Conservation (phyloP, 2,113 vertebrate genomes). For the Pluvialis apricaria region DNA sequence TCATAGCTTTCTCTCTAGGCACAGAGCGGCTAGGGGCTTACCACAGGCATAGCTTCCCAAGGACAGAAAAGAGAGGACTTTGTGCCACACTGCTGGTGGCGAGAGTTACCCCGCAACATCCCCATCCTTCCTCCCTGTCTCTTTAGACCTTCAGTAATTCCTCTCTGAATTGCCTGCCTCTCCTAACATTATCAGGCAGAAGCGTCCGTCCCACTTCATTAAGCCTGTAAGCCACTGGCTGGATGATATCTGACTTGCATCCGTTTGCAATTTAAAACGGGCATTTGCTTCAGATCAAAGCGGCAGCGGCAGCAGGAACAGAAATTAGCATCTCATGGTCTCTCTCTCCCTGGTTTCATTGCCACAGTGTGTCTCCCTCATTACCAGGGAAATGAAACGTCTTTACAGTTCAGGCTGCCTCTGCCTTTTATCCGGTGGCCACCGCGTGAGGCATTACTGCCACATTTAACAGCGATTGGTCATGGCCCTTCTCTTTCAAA, state of each 20-base stretch:
- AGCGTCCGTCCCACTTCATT: slow-evolving; percentile 49
- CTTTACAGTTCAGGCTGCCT: slow-evolving; percentile 50
- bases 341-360: slow-evolving; percentile 20
- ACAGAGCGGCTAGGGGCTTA: not conserved
- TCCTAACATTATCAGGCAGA: slow-evolving; percentile 27
- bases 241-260: slow-evolving; percentile 64
- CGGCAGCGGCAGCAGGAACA: slow-evolving; percentile 10
- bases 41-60: not conserved
- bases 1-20: not conserved
- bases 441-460: not conserved
- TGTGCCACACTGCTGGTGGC: not conserved
- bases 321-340: slow-evolving; percentile 63
- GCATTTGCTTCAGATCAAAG: slow-evolving; percentile 70
- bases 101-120: not conserved
- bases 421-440: slow-evolving; percentile 47
- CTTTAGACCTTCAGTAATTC: slow-evolving; percentile 39
- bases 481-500: slow-evolving; percentile 44
- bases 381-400: slow-evolving; percentile 64
- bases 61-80: not conserved
- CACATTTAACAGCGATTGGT: slow-evolving; percentile 47
- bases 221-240: slow-evolving; percentile 63
- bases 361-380: slow-evolving; percentile 56
- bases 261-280: slow-evolving; percentile 64
- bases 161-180: slow-evolving; percentile 21
- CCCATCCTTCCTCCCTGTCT: not conserved